Percentiles rank a stretch among this genome's conserved stretches.
Evolutionary conservation across 2,113 vertebrate species (phyloP).

Genomic region (Struthio camelus): DNA sequence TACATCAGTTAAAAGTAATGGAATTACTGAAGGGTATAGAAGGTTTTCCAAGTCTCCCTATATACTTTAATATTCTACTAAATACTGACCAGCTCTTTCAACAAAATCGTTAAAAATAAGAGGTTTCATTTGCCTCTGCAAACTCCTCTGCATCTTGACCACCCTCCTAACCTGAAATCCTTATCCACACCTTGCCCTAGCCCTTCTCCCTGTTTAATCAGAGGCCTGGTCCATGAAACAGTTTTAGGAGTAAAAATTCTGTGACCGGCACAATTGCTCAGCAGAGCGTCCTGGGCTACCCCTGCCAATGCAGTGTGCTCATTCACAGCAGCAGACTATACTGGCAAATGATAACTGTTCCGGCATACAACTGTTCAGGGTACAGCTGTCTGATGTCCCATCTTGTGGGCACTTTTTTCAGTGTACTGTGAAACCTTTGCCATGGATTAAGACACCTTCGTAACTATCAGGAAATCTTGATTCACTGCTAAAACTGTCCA

Average conservation of each 20-base stretch:
- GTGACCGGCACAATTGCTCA: neutral
- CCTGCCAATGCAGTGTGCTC: neutral
- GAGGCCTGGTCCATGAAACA: neutral
- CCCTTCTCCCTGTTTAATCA: neutral
- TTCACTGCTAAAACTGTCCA: neutral
- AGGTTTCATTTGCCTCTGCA: neutral
- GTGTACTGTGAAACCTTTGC: neutral
- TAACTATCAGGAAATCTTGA: neutral
- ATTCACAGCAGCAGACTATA: neutral
- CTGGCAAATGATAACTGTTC: neutral
- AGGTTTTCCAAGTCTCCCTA: neutral
- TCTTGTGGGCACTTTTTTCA: neutral
- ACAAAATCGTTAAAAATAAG: neutral
- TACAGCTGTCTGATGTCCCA: neutral
- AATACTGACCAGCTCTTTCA: neutral
- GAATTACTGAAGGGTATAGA: neutral
- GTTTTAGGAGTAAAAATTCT: neutral
- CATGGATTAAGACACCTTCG: neutral
- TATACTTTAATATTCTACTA: neutral
- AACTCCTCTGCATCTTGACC: neutral
- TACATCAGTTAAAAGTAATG: neutral
- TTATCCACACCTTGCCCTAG: neutral
- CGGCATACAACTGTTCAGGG: neutral
- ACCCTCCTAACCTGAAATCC: neutral
- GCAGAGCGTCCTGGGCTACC: neutral